phyloP scores from a whole-genome alignment of 2,797 vertebrate genomes.

The Danio choprae region DNA sequence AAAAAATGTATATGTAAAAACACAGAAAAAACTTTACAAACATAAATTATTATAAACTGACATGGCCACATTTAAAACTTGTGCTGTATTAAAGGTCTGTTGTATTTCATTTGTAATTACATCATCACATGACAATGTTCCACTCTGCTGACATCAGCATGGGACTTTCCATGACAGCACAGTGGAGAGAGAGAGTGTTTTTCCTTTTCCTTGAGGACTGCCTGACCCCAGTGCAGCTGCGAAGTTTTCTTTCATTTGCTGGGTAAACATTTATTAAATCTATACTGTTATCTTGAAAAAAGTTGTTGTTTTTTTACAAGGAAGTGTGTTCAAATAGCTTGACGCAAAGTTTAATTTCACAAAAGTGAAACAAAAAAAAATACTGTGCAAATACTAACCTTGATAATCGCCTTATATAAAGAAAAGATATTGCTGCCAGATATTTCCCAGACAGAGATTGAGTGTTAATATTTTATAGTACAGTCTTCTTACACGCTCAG shows the following conservation, averaged over 20 bases:
- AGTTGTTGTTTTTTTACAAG: neutral
- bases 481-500: neutral
- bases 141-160: neutral
- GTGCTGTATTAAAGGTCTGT: neutral
- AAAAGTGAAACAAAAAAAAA: too few relatives aligned
- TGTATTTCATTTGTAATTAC: constrained; percentile 1
- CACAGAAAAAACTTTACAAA: too few relatives aligned
- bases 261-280: constrained; percentile 1
- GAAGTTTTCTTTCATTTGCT: neutral
- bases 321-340: neutral
- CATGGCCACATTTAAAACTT: neutral
- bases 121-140: constrained; percentile 9
- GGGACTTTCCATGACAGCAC: constrained; percentile 2
- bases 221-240: neutral
- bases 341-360: neutral
- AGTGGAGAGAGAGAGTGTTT: neutral
- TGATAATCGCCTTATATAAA: neutral
- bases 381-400: neutral
- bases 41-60: neutral
- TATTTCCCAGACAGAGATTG: neutral
- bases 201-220: neutral
- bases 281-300: neutral
- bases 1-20: neutral
- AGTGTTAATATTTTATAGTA: neutral
- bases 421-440: neutral